Conservation (phyloP, 2,113 vertebrate genomes). For the Trematomus loennbergii region DNA sequence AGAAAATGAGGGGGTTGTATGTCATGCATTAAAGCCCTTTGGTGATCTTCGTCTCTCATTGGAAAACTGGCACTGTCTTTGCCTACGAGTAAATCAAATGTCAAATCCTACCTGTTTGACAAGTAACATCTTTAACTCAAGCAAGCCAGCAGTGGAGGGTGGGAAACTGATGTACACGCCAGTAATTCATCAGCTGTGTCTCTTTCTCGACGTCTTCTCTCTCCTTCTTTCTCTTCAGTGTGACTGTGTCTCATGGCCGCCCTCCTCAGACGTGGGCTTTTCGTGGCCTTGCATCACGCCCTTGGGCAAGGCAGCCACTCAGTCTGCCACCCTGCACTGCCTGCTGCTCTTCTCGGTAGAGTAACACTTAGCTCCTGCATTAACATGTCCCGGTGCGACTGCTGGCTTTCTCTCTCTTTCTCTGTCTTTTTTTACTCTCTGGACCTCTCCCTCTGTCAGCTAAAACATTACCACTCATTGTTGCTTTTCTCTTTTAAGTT, state of each 20-base stretch:
- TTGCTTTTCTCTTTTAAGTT: too few relatives aligned
- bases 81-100: not conserved
- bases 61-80: not conserved
- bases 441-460: too few relatives aligned
- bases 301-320: conserved; percentile 83
- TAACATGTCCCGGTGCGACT: not conserved
- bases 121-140: not conserved
- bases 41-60: not conserved
- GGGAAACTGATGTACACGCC: not conserved
- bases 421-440: not conserved
- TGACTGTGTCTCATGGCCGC: conserved; percentile 85
- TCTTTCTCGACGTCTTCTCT: not conserved
- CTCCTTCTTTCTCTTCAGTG: conserved; percentile 60
- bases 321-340: conserved; percentile 73
- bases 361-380: conserved; percentile 40
- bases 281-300: conserved; percentile 78
- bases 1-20: too few relatives aligned
- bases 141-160: not conserved
- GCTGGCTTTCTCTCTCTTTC: not conserved
- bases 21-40: not conserved
- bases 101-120: not conserved
- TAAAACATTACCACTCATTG: too few relatives aligned
- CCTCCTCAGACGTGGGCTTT: conserved; percentile 79
- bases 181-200: not conserved
- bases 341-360: conserved; percentile 85